These are phyloP conservation scores for Umimayanthus chanpuru DNA, from an alignment of 92 coral and sea anemone genomes.

Conservation along the genomic window DNA sequence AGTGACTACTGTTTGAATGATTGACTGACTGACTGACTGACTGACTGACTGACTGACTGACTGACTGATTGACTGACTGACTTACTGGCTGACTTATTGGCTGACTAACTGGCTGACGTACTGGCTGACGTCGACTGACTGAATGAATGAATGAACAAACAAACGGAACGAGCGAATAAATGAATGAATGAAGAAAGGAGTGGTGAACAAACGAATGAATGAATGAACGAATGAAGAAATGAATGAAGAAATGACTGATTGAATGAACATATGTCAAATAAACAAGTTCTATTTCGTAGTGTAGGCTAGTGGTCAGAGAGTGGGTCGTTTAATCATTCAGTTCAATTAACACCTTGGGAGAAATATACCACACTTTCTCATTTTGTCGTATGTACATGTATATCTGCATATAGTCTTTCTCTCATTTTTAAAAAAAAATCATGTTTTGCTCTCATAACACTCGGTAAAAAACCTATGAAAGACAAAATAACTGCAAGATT, in stretches of 20 bases:
- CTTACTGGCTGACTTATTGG: conserved; percentile 1
- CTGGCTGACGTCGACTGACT: no score
- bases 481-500: not conserved
- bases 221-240: not conserved
- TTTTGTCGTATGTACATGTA: no score
- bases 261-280: no score
- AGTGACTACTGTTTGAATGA: not conserved
- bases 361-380: no score
- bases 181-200: not conserved
- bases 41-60: not conserved
- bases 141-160: not conserved
- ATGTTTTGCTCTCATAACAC: no score
- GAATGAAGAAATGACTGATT: not conserved
- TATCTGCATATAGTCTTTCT: no score
- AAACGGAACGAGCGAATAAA: not conserved
- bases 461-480: not conserved
- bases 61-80: not conserved
- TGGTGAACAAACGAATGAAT: not conserved
- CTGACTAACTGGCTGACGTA: not conserved
- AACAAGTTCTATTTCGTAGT: no score
- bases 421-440: no score
- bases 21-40: not conserved
- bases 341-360: no score
- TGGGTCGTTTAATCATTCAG: no score
- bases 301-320: no score